Base-by-base conservation (phyloP, 2,888 invertebrate genomes). In the Andrena dorsata region DNA sequence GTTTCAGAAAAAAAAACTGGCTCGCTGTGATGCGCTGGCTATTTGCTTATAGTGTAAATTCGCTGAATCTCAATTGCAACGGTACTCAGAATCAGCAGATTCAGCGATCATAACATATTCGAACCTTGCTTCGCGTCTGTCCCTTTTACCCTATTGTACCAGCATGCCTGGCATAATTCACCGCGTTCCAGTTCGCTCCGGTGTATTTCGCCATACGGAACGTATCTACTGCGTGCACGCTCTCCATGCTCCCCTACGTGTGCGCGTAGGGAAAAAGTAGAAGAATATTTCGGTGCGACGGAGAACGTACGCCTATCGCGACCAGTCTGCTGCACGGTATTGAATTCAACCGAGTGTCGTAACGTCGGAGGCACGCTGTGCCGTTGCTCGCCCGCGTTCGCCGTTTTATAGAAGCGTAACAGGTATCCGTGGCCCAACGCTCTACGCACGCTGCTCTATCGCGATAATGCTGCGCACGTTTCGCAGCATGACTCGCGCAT, bases 331-430 rank as follows among this genome's bases (percentile, higher is more conserved):
- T n/a, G 16, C 16, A 41, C 30, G 41, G 65, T 69, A 78, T 82
- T 65, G 65, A 72, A 78, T 82, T 72, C 60, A 61, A 75, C 8
- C 71, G 56, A 58, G 58, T 82, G 76, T 79, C 72, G 78, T 73
- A 79, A 82, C 64, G 56, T 74, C 41, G 56, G 23, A 71, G 60
- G 63, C 28, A 69, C 49, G 58, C 32, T 30, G 64, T 47, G 70
- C 70, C 58, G 51, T 58, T 35, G 32, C 47, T 41, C 56, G 30
- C 72, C 49, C 72, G 61, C 61, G 32, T 47, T 63, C 72, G 23
- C 65, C 32, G 61, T 76, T 74, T 66, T 61, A 76, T 49, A 65
- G 61, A 75, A 78, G 72, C 71, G 76, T 78, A 82, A 78, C 72
- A 77, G 74, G 76, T 77, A 74, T 81, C 69, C 66, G 58, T 69